A percentile compares a stretch with the other conserved stretches of the same genome.
Evolutionary conservation across 1,140 invertebrate genomes (phyloP).

Genomic region (Drosophila micromelanica): DNA sequence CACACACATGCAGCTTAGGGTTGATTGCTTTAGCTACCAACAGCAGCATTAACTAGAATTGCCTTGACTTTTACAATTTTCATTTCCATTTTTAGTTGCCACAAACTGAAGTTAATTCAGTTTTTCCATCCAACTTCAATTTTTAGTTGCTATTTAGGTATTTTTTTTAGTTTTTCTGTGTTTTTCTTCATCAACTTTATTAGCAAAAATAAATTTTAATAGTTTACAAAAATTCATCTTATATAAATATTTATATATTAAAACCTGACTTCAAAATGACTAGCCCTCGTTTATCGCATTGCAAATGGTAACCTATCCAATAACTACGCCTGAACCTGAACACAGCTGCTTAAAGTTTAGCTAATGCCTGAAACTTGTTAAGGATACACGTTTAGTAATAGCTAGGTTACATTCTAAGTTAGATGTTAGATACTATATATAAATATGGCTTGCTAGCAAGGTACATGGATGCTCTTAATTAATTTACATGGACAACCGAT

Average conservation of each 20-base stretch:
- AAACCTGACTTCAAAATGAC: conserved; percentile 64
- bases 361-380: conserved; percentile 44
- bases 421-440: conserved; percentile 12
- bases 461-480: conserved; percentile 61
- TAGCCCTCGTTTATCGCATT: conserved; percentile 77
- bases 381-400: conserved; percentile 24
- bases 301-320: conserved; percentile 51
- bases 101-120: background rate
- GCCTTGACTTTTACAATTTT: conserved; percentile 53
- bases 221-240: conserved; percentile 70
- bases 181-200: conserved; percentile 74
- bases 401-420: conserved; percentile 20
- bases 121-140: conserved; percentile 1
- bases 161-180: conserved; percentile 22
- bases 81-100: conserved; percentile 12
- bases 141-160: conserved; percentile 1
- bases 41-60: conserved; percentile 37
- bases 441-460: conserved; percentile 53
- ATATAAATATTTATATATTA: conserved; percentile 26
- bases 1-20: conserved; percentile 55
- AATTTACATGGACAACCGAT: conserved; percentile 62
- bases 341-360: conserved; percentile 24
- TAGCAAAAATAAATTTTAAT: conserved; percentile 68
- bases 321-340: conserved; percentile 44
- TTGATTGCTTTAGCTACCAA: conserved; percentile 75